These are phyloP conservation scores for Calliopsis andreniformis DNA, from an alignment of 1,140 invertebrate genomes.

Conservation along the genomic window DNA sequence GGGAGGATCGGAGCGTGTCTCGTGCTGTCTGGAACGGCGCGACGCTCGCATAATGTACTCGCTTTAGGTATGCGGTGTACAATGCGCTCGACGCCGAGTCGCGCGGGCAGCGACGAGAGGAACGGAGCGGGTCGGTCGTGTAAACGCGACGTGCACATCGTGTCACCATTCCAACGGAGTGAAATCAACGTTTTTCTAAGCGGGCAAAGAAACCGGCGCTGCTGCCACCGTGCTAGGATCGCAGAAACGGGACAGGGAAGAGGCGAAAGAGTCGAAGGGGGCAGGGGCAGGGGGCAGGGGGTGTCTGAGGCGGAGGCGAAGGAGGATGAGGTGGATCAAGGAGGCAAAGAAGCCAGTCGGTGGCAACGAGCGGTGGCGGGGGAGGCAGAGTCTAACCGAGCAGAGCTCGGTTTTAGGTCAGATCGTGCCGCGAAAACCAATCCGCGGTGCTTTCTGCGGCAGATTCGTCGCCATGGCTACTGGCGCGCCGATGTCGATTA, in stretches of 20 bases:
- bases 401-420: constrained; percentile 77
- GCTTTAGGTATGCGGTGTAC: constrained; percentile 49
- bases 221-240: constrained; percentile 50
- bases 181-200: constrained; percentile 78
- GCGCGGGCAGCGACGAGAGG: constrained; percentile 26
- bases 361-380: constrained; percentile 56
- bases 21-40: constrained; percentile 30
- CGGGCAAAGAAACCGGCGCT: constrained; percentile 60
- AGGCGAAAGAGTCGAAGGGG: constrained; percentile 26
- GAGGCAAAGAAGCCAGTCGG: constrained; percentile 45
- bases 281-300: constrained; percentile 25
- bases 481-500: constrained; percentile 51
- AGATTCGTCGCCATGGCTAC: constrained; percentile 60
- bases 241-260: constrained; percentile 35
- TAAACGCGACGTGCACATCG: constrained; percentile 64
- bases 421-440: constrained; percentile 80
- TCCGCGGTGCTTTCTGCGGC: constrained; percentile 59
- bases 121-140: constrained; percentile 38
- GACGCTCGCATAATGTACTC: constrained; percentile 47
- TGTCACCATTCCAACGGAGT: constrained; percentile 77
- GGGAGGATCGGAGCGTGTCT: constrained; percentile 14
- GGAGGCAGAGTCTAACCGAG: constrained; percentile 66
- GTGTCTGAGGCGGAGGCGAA: constrained; percentile 47
- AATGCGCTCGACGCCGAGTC: constrained; percentile 40
- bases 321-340: constrained; percentile 62